Conservation (phyloP, 2,113 vertebrate genomes). For the Osmerus eperlanus region DNA sequence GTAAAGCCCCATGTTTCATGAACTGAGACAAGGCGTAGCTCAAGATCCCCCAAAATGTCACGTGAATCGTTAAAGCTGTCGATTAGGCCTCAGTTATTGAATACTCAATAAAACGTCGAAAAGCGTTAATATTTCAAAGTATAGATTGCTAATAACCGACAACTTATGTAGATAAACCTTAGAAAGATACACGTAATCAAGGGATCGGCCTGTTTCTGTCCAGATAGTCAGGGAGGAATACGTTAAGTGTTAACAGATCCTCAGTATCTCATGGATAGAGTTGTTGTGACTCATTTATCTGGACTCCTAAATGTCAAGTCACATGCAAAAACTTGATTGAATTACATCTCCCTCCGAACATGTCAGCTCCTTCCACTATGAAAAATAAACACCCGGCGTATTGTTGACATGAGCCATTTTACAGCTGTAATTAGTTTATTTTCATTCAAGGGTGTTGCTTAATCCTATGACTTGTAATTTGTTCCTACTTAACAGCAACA, state of each 20-base stretch:
- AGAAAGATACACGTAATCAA: too few species aligned
- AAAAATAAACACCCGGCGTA: not conserved
- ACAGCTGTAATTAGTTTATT: not conserved
- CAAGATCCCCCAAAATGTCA: too few species aligned
- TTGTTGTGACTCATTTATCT: not conserved
- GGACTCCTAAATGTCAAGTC: not conserved
- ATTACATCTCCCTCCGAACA: not conserved
- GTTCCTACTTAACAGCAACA: not conserved
- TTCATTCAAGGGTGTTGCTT: not conserved
- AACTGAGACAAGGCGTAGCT: too few species aligned
- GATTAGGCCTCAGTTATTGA: too few species aligned
- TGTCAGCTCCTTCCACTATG: not conserved
- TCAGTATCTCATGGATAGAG: not conserved
- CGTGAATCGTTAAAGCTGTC: too few species aligned
- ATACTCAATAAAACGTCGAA: too few species aligned
- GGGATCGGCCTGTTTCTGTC: too few species aligned
- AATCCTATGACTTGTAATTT: not conserved
- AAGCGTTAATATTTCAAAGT: too few species aligned
- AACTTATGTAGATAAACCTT: too few species aligned
- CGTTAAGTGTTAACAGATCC: not conserved
- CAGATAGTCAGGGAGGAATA: not conserved
- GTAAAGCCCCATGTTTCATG: too few species aligned
- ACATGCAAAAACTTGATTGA: conserved; percentile 4
- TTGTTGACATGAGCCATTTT: not conserved
- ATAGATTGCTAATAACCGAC: too few species aligned